Percentiles rank a stretch among this genome's conserved stretches.
Conservation (phyloP, 1,140 invertebrate species). For the Vollenhovia emeryi region DNA sequence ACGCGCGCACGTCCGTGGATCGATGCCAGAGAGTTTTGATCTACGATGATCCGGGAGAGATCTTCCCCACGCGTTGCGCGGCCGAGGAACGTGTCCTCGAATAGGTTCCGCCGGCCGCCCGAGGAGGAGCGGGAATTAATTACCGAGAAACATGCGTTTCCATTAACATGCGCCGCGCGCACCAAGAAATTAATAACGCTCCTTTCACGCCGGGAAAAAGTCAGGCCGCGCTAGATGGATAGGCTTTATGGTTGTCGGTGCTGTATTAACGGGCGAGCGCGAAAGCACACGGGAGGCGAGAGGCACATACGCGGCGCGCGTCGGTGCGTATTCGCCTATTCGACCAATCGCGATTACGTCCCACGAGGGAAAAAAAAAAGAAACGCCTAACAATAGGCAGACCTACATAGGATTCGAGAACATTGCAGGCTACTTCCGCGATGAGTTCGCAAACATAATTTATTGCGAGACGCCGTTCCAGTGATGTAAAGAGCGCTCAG, state of each 20-base stretch:
- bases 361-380: slow-evolving; percentile 32
- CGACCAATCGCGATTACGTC: slow-evolving; percentile 53
- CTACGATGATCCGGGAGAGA: slow-evolving; percentile 61
- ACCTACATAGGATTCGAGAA: slow-evolving; percentile 54
- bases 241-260: slow-evolving; percentile 54
- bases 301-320: background rate
- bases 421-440: slow-evolving; percentile 41
- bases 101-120: slow-evolving; percentile 55
- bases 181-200: slow-evolving; percentile 62
- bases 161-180: slow-evolving; percentile 52
- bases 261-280: slow-evolving; percentile 42
- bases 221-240: slow-evolving; percentile 46
- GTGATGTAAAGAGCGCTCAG: background rate
- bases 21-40: slow-evolving; percentile 66
- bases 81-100: slow-evolving; percentile 62
- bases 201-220: slow-evolving; percentile 52
- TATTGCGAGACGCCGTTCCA: slow-evolving; percentile 3
- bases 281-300: slow-evolving; percentile 25
- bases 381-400: slow-evolving; percentile 35
- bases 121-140: slow-evolving; percentile 68
- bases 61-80: slow-evolving; percentile 39
- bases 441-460: slow-evolving; percentile 39
- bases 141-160: slow-evolving; percentile 68
- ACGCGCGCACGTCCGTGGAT: slow-evolving; percentile 51
- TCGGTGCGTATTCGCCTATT: slow-evolving; percentile 18